phyloP scores from a whole-genome alignment of 37 sponge, comb jelly and placozoan genomes.

The Spongilla lacustris region DNA sequence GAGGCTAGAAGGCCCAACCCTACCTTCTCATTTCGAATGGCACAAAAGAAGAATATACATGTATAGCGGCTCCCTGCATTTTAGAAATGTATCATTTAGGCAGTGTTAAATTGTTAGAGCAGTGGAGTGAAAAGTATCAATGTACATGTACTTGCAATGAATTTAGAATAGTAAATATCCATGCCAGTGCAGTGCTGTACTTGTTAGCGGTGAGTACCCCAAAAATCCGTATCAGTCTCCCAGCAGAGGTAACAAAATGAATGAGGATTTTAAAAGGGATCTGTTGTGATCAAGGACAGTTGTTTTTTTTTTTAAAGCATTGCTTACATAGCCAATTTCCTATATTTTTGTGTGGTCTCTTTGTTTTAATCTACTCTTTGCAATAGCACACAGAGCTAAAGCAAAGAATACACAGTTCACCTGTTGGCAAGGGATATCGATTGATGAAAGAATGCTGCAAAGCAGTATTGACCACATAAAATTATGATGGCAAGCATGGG shows the following conservation, averaged over 20 bases:
- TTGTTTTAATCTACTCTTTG: constrained; percentile 6
- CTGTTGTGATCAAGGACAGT: not conserved
- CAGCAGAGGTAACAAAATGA: constrained; percentile 21
- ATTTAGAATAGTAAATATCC: constrained; percentile 36
- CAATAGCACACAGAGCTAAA: constrained; percentile 15
- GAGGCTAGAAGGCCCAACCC: not conserved
- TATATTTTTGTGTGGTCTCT: not conserved
- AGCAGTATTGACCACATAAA: constrained; percentile 15
- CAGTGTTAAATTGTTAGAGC: too few species aligned
- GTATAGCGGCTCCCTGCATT: constrained; percentile 41
- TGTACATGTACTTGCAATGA: constrained; percentile 2
- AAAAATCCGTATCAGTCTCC: constrained; percentile 34
- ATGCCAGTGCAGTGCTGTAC: constrained; percentile 18
- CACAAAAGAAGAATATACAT: constrained; percentile 58
- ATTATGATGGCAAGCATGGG: constrained; percentile 53
- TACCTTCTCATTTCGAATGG: constrained; percentile 53
- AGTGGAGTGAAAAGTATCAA: not conserved
- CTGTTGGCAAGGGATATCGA: constrained; percentile 7
- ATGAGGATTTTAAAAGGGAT: not conserved
- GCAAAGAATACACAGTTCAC: constrained; percentile 45
- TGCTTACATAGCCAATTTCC: not conserved
- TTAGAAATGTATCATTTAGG: not conserved
- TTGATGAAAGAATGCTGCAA: not conserved
- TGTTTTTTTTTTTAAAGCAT: too few species aligned
- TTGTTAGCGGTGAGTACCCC: constrained; percentile 14